Conservation (phyloP, 2,113 vertebrate genomes). For the Lamprologus lemairii region DNA sequence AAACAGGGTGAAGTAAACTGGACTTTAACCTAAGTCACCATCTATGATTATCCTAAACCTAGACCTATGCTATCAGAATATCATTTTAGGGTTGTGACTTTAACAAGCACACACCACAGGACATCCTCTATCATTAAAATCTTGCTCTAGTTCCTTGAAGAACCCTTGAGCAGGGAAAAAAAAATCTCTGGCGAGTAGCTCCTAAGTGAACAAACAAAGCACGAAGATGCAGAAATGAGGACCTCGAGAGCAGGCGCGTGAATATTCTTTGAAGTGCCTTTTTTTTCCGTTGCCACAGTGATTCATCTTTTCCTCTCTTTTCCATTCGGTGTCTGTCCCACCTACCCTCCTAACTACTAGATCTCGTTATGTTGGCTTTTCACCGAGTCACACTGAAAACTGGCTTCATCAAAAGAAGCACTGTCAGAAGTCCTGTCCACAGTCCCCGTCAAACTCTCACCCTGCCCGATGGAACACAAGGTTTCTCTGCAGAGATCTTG, state of each 20-base stretch:
- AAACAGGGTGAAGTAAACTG: neutral
- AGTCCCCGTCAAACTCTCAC: neutral
- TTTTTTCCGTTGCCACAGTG: neutral
- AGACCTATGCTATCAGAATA: neutral
- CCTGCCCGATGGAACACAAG: neutral
- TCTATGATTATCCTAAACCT: neutral
- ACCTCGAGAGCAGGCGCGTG: neutral
- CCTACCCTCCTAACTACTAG: neutral
- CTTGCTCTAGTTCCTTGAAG: neutral
- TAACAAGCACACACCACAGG: neutral
- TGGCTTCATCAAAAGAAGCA: neutral
- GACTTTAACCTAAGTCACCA: neutral
- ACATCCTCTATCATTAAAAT: neutral
- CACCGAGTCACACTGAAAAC: neutral
- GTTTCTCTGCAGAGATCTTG: conserved; percentile 19
- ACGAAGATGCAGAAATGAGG: neutral
- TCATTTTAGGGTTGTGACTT: neutral
- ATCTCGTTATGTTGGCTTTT: conserved; percentile 11
- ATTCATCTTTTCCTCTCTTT: neutral
- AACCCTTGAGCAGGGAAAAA: neutral
- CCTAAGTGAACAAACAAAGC: neutral
- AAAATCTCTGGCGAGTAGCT: neutral
- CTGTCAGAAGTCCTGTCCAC: neutral
- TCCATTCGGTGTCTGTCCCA: neutral
- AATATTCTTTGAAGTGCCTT: neutral